phyloP scores from a whole-genome alignment of 64 coral and sea anemone genomes.

The Astreopora myriophthalma region DNA sequence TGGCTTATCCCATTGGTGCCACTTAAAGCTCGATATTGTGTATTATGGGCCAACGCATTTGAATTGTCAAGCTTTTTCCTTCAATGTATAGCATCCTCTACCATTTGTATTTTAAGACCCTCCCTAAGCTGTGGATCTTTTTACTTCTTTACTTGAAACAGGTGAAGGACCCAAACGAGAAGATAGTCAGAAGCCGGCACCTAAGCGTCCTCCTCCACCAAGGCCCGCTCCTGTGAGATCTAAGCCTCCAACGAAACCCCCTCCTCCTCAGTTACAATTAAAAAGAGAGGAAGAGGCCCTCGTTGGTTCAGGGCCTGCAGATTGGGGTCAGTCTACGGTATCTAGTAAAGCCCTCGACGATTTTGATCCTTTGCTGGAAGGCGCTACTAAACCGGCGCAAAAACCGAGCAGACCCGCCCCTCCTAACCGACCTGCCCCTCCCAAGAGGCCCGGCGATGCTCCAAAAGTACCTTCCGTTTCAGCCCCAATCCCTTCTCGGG shows the following conservation, averaged over 20 bases:
- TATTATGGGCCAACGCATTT: too few relatives aligned
- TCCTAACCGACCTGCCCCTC: conserved; percentile 70
- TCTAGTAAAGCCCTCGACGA: conserved; percentile 32
- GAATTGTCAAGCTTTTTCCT: too few relatives aligned
- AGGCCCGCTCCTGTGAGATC: conserved; percentile 58
- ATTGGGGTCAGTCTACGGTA: background rate
- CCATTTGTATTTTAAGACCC: background rate
- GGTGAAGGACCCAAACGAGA: conserved; percentile 3
- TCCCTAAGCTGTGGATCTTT: background rate
- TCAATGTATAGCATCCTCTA: too few relatives aligned
- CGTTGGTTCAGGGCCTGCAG: conserved; percentile 33
- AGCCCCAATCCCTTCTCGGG: background rate
- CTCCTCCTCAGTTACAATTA: conserved; percentile 33
- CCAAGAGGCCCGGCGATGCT: conserved; percentile 8
- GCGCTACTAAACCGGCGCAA: background rate
- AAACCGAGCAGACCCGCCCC: conserved; percentile 79
- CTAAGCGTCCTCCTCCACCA: conserved; percentile 78
- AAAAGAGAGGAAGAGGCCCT: conserved; percentile 47
- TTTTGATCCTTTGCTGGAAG: conserved; percentile 70
- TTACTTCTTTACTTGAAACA: background rate
- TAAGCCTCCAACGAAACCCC: background rate
- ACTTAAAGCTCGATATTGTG: too few relatives aligned
- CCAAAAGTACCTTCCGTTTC: background rate
- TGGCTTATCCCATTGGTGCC: too few relatives aligned
- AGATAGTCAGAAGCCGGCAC: conserved; percentile 14